Conservation (phyloP, 1,140 invertebrate species). For the Brachionus koreanus region DNA sequence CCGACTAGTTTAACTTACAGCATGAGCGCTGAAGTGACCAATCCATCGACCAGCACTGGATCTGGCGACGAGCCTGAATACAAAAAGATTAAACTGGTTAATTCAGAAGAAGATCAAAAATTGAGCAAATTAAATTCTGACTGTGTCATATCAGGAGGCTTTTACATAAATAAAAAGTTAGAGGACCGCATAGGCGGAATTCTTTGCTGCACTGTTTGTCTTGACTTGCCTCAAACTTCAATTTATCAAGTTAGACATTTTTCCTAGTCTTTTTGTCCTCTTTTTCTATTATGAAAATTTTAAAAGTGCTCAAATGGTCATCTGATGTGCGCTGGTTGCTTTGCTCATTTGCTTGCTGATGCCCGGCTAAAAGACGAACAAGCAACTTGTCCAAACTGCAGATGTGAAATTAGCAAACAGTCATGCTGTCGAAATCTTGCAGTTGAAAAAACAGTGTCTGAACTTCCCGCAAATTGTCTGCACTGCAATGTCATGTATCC, state of each 20-base stretch:
- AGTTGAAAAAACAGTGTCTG: constrained; percentile 89
- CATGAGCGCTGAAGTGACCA: constrained; percentile 9
- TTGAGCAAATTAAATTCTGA: neutral
- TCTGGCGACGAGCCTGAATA: constrained; percentile 50
- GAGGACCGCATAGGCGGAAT: constrained; percentile 85
- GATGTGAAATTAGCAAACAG: constrained; percentile 82
- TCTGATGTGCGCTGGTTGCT: constrained; percentile 93
- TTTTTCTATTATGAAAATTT: constrained; percentile 15
- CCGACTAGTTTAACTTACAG: neutral
- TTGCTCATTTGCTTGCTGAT: constrained; percentile 88
- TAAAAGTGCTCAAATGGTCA: constrained; percentile 90
- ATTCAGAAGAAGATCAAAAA: constrained; percentile 46
- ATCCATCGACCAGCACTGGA: neutral
- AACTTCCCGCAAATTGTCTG: constrained; percentile 82
- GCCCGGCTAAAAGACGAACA: constrained; percentile 84
- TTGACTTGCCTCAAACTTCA: constrained; percentile 81
- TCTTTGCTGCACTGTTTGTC: constrained; percentile 88
- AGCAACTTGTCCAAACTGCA: constrained; percentile 87
- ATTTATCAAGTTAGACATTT: constrained; percentile 76
- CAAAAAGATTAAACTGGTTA: constrained; percentile 53
- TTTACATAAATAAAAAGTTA: constrained; percentile 63
- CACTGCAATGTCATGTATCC: constrained; percentile 81
- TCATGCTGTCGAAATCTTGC: constrained; percentile 68
- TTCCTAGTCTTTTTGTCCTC: neutral
- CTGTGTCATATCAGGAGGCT: neutral